A percentile compares a stretch with the other conserved stretches of the same genome.
Conservation (phyloP, 2,888 invertebrate species). For the Heteromyza rotundicornis region DNA sequence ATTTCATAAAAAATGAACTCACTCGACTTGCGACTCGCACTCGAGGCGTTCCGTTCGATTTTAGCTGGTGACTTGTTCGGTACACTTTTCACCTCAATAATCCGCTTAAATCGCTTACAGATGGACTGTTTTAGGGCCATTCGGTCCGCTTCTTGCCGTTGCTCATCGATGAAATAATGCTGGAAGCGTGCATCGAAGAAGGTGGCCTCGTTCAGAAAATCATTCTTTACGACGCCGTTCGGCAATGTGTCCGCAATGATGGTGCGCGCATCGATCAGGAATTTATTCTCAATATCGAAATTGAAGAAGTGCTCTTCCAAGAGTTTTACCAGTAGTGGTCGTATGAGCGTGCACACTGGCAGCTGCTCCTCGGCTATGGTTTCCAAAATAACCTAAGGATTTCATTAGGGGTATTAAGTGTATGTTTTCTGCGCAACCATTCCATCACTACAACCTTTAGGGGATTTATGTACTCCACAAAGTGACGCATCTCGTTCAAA, state of each 20-base stretch:
- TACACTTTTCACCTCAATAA: constrained; percentile 6
- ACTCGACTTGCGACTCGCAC: constrained; percentile 20
- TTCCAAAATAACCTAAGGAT: constrained; percentile 40
- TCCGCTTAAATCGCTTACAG: constrained; percentile 30
- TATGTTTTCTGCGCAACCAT: too few relatives aligned
- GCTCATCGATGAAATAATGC: constrained; percentile 33
- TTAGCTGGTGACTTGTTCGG: neutral
- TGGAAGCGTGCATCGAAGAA: constrained; percentile 49
- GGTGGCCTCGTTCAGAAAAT: constrained; percentile 41
- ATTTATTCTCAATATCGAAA: too few relatives aligned
- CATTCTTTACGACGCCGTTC: constrained; percentile 32
- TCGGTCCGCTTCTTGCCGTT: too few relatives aligned
- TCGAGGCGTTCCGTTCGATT: constrained; percentile 1
- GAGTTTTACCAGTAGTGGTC: constrained; percentile 43
- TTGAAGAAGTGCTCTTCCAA: constrained; percentile 47
- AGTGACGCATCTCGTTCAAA: constrained; percentile 30
- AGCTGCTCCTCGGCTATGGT: constrained; percentile 43
- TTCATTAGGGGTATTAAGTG: too few relatives aligned
- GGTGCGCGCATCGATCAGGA: too few relatives aligned
- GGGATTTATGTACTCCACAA: constrained; percentile 40
- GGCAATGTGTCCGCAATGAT: neutral
- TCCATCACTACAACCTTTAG: too few relatives aligned
- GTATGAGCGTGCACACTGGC: constrained; percentile 42
- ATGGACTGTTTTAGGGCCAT: constrained; percentile 16
- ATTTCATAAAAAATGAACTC: too few relatives aligned